These are phyloP conservation scores for Piaya cayana DNA, from an alignment of 2,113 vertebrate species.

Conservation along the genomic window DNA sequence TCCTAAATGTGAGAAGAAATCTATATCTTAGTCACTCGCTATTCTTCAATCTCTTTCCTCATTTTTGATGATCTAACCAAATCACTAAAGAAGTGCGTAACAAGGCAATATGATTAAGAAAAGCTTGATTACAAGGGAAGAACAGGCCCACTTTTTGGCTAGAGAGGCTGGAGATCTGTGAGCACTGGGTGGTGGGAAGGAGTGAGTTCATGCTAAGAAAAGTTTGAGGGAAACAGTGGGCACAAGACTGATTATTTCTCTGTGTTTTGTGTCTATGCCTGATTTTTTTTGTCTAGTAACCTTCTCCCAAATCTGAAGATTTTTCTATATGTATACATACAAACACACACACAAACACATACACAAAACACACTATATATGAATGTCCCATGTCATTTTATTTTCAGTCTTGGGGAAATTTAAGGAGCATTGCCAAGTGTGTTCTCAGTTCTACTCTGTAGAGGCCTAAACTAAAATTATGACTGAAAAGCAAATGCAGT, in stretches of 20 bases:
- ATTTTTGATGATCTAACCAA: neutral
- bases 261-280: neutral
- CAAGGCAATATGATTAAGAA: neutral
- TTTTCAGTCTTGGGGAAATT: constrained; percentile 57
- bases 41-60: neutral
- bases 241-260: neutral
- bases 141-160: neutral
- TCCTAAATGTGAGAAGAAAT: neutral
- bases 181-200: neutral
- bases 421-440: constrained; percentile 52
- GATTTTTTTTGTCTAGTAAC: neutral
- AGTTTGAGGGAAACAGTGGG: neutral
- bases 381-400: constrained; percentile 55
- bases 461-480: constrained; percentile 71
- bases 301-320: neutral
- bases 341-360: neutral
- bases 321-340: neutral
- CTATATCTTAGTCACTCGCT: neutral
- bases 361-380: neutral
- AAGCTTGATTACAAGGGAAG: fast-evolving
- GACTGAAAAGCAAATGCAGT: constrained; percentile 77
- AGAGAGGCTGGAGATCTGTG: neutral
- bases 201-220: neutral
- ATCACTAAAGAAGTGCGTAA: neutral
- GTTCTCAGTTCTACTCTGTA: constrained; percentile 57